These are phyloP conservation scores for Crenuchus spilurus DNA, from an alignment of 2,797 vertebrate genomes.

Conservation along the genomic window DNA sequence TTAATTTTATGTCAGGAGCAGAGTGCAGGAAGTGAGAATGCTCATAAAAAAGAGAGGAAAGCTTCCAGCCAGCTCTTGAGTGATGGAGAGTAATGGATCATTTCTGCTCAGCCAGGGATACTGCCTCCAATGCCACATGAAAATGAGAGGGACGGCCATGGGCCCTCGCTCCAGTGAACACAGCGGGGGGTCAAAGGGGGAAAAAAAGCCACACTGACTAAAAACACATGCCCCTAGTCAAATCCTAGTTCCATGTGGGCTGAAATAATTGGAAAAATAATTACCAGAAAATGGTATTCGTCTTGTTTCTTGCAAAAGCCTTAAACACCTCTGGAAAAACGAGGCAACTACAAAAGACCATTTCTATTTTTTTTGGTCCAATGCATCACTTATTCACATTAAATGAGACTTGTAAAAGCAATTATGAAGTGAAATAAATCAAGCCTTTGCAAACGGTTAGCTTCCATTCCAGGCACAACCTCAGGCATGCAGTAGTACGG, in stretches of 20 bases:
- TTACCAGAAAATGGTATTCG: conserved; percentile 22
- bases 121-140: conserved; percentile 3
- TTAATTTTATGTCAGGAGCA: neutral
- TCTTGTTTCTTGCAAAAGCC: neutral
- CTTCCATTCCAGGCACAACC: neutral
- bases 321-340: conserved; percentile 20
- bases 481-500: conserved; percentile 13
- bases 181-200: neutral
- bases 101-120: conserved; percentile 9
- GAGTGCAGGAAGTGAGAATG: neutral
- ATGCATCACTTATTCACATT: conserved; percentile 2
- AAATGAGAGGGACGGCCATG: neutral
- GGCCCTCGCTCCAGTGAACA: neutral
- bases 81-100: conserved; percentile 27
- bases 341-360: conserved; percentile 8
- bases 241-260: conserved; percentile 10
- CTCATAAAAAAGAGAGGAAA: neutral
- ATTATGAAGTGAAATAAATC: conserved; percentile 34
- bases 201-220: conserved; percentile 4
- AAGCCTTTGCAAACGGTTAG: conserved; percentile 9
- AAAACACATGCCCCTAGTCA: conserved; percentile 24
- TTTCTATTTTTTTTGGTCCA: neutral
- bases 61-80: conserved; percentile 19
- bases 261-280: conserved; percentile 39
- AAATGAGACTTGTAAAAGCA: conserved; percentile 19